phyloP scores from a whole-genome alignment of 2,113 vertebrate genomes.

The Charadrius vociferus region DNA sequence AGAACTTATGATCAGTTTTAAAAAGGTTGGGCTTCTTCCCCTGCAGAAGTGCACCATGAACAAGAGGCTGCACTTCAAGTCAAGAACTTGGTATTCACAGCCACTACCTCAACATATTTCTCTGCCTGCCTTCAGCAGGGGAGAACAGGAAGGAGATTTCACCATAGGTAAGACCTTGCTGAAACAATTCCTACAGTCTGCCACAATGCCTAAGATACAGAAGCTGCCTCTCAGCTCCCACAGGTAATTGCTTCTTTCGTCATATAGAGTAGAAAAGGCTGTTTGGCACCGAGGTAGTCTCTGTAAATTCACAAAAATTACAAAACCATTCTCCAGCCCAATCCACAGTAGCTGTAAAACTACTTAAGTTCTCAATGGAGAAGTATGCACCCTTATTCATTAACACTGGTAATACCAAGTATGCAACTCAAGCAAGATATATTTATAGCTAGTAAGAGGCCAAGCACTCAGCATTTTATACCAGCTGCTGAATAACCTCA shows the following conservation, averaged over 20 bases:
- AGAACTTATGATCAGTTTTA: background rate
- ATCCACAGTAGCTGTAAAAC: background rate
- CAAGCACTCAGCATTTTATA: background rate
- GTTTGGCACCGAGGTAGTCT: background rate
- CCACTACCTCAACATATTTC: too few species aligned
- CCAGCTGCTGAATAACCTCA: background rate
- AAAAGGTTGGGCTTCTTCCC: background rate
- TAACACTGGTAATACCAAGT: background rate
- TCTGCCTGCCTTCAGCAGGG: background rate
- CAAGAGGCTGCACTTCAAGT: background rate
- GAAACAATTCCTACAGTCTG: background rate
- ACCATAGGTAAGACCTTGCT: too few species aligned
- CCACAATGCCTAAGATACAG: too few species aligned
- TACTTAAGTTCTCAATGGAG: background rate
- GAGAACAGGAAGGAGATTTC: background rate
- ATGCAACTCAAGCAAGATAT: background rate
- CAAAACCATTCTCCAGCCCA: background rate
- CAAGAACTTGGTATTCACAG: background rate
- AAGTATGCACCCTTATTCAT: too few species aligned
- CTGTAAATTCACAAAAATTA: background rate
- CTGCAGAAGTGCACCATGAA: background rate
- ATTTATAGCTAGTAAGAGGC: background rate
- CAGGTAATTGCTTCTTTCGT: background rate
- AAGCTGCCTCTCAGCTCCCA: background rate
- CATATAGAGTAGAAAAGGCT: accelerated